Evolutionary conservation across 2,113 vertebrate species (phyloP).

Genomic region (Nanger granti): DNA sequence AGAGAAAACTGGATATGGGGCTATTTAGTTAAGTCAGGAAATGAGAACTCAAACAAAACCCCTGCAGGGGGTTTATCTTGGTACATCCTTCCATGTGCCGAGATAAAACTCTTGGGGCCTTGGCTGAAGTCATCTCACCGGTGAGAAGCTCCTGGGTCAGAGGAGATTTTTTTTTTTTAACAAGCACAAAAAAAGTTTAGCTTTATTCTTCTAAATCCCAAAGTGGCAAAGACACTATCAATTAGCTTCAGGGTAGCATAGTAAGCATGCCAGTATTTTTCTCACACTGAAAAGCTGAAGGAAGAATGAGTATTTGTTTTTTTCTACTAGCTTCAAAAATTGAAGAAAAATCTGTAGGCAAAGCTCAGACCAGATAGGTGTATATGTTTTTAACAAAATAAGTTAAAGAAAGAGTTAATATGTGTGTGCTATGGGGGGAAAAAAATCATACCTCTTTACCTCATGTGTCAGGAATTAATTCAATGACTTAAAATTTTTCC

Average conservation of each 20-base stretch:
- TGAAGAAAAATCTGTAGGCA: too few relatives aligned
- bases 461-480: background rate
- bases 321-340: background rate
- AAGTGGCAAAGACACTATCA: background rate
- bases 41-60: background rate
- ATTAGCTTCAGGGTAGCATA: background rate
- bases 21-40: background rate
- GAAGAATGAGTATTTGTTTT: background rate
- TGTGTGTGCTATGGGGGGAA: accelerated
- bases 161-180: background rate
- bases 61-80: background rate
- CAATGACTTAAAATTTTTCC: background rate
- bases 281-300: background rate
- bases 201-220: background rate
- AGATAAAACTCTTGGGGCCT: background rate
- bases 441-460: background rate
- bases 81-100: background rate
- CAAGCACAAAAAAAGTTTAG: background rate
- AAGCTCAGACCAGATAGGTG: background rate
- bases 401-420: background rate
- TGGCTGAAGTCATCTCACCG: background rate
- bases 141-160: background rate
- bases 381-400: background rate
- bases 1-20: background rate
- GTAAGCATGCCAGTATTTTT: background rate